These are phyloP conservation scores for Whitmania pigra DNA, from an alignment of 1,140 invertebrate genomes.

Conservation along the genomic window DNA sequence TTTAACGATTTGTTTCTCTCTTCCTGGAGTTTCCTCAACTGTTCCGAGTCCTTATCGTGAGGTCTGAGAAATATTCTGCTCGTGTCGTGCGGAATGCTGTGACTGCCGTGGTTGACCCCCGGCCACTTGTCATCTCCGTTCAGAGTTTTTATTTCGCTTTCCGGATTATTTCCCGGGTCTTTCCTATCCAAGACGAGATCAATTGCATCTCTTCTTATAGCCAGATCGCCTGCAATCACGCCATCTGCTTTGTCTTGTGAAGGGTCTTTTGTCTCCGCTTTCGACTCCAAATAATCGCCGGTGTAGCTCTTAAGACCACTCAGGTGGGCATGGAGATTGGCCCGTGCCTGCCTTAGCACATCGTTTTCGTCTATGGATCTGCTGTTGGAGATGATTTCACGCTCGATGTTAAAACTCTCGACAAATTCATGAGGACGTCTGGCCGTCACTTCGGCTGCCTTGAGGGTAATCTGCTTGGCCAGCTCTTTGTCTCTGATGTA, in stretches of 20 bases:
- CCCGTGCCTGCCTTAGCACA: conserved; percentile 10
- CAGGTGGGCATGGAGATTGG: conserved; percentile 6
- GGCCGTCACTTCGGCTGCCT: conserved; percentile 22
- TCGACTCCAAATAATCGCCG: no score
- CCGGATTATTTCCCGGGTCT: neutral
- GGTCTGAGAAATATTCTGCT: conserved; percentile 13
- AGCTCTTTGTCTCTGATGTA: conserved; percentile 17
- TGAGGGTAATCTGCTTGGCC: conserved; percentile 20
- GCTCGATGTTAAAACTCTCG: conserved; percentile 8
- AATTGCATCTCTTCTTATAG: no score
- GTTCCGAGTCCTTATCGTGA: neutral
- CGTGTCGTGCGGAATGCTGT: conserved; percentile 10
- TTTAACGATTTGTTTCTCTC: neutral
- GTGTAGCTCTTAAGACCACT: neutral
- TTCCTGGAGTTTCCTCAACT: neutral
- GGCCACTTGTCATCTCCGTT: neutral
- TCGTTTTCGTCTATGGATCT: neutral
- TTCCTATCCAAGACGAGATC: neutral
- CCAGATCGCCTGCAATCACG: no score
- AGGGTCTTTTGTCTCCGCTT: no score
- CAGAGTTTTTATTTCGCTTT: neutral
- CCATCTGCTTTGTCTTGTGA: no score
- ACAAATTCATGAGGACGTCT: conserved; percentile 23
- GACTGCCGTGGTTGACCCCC: neutral
- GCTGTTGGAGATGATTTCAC: neutral